These are phyloP conservation scores for Drosophila mayaguana DNA, from an alignment of 2,888 invertebrate genomes.

Conservation along the genomic window DNA sequence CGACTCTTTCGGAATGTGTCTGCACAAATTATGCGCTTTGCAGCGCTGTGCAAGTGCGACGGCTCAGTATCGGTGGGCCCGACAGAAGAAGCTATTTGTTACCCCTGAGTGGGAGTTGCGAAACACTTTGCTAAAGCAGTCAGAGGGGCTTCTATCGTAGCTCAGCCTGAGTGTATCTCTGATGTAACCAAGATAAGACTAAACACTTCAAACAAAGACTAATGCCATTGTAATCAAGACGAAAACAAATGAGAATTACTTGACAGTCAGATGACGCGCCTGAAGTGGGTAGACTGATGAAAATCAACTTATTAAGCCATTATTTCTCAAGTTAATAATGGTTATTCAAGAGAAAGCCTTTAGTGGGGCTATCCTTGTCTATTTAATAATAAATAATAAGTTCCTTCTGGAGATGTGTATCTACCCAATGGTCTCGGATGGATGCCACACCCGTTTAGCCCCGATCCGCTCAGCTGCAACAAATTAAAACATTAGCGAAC, in stretches of 20 bases:
- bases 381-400: neutral
- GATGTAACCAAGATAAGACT: conserved; percentile 35
- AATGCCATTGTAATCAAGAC: conserved; percentile 14
- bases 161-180: conserved; percentile 15
- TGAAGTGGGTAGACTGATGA: neutral
- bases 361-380: neutral
- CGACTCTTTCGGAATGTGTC: conserved; percentile 67
- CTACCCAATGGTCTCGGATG: neutral
- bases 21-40: conserved; percentile 67
- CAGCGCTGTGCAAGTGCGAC: conserved; percentile 41
- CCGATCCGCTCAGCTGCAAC: conserved; percentile 20
- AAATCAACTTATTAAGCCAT: neutral
- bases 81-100: conserved; percentile 20
- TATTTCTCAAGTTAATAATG: too few relatives aligned
- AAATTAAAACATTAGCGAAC: conserved; percentile 71
- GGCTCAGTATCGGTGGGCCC: conserved; percentile 14
- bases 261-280: conserved; percentile 3
- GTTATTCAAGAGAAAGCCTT: neutral
- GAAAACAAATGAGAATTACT: conserved; percentile 15
- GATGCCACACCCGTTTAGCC: conserved; percentile 23
- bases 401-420: neutral
- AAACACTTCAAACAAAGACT: conserved; percentile 11
- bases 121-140: conserved; percentile 39
- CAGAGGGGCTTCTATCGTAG: conserved; percentile 7
- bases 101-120: conserved; percentile 46